Base-by-base conservation (phyloP, 2,113 vertebrate genomes). In the Paramisgurnus dabryanus region DNA sequence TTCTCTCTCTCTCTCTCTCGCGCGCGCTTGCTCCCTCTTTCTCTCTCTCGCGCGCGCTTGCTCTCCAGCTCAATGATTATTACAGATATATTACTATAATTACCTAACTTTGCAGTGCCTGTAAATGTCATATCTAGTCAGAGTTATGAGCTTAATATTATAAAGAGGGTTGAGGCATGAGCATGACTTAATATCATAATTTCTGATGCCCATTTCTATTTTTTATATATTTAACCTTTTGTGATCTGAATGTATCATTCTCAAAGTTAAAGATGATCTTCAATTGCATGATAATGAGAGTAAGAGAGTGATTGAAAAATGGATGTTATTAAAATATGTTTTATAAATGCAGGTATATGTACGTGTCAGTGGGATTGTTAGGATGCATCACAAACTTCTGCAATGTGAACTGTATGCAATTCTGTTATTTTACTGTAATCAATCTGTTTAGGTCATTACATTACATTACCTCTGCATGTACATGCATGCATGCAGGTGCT, bases 11-110 rank as follows among this genome's bases (percentile, higher is more conserved):
- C 60, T 78, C 78, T 34, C 40, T 67, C 55, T 63, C 53, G 70
- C 47, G 15, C 71, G 13, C 41, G 43, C 57, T 67, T 43, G 60
- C 45, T 34, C 45, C 67, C 53, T 22, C 27, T 66, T 27, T 15
- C 63, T 41, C 50, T 55, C 75, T 80, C 63, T 72, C 60, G 40
- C 18, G 18, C 18, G 40, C 34, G 15, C 18, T 15, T 55, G 13
- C 67, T 69, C 67, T 78, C 77, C 89, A 89, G 70, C 87, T 93
- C 90, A 82, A 67, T 83, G 90, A 91, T 91, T 92, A 94, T 90
- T 89, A 94, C 89, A 92, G 93, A 93, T 91, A 92, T 92, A 93
- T 92, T 91, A 91, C 90, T 86, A 90, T 93, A 93, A 93, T 94
- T 92, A 94, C 91, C 91, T 87, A 88, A 90, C 92, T 93, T 93